phyloP scores from a whole-genome alignment of 23 tunicate species.

The Styela clava region DNA sequence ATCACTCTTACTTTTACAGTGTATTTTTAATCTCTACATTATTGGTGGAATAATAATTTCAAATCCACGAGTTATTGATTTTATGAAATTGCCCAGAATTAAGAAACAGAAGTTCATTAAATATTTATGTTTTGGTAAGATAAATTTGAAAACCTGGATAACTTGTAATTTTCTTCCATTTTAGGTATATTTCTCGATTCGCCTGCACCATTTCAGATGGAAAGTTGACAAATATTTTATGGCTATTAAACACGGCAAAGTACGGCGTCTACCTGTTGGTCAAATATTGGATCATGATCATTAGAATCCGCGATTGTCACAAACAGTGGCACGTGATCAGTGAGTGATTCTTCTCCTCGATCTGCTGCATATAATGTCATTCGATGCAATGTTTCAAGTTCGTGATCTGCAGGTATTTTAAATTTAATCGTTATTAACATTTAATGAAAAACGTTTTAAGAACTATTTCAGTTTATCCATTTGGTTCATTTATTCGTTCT shows the following conservation, averaged over 20 bases:
- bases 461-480: no score
- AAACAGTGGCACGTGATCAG: background rate
- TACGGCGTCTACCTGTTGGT: conserved; percentile 16
- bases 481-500: no score
- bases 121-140: background rate
- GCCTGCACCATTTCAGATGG: no score
- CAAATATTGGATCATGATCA: conserved; percentile 24
- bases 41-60: background rate
- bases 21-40: background rate
- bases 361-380: conserved; percentile 23
- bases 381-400: conserved; percentile 28
- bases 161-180: no score
- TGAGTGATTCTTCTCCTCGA: conserved; percentile 1
- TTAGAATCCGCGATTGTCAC: conserved; percentile 13
- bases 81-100: background rate
- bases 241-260: no score
- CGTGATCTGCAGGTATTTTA: conserved; percentile 68
- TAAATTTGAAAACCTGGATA: background rate
- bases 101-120: background rate
- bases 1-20: no score
- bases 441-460: no score
- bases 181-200: no score
- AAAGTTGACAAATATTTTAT: no score
- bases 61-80: background rate
- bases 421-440: no score